Percentiles rank a stretch among this genome's conserved stretches.
phyloP scores from a whole-genome alignment of 92 coral and sea anemone genomes.

The Meandrina meandrites region DNA sequence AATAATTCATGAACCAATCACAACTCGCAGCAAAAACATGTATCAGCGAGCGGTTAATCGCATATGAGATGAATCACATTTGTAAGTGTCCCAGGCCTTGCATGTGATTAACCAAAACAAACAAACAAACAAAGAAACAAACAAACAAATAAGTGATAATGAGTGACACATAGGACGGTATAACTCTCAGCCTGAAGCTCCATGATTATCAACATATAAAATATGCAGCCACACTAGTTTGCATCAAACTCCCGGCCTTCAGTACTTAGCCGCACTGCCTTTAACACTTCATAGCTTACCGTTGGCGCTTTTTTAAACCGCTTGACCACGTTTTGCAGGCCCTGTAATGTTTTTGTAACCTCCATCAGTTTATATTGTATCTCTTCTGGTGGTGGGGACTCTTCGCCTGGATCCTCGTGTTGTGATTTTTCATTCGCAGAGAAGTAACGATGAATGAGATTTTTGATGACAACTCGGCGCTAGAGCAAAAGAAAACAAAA shows the following conservation, averaged over 20 bases:
- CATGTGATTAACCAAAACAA: too few relatives aligned
- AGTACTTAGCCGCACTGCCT: not conserved
- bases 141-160: too few relatives aligned
- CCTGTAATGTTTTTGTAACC: conserved; percentile 30
- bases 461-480: conserved; percentile 64
- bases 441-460: conserved; percentile 64
- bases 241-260: not conserved
- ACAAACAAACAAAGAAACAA: too few relatives aligned
- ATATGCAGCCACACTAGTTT: too few relatives aligned
- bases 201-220: too few relatives aligned
- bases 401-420: conserved; percentile 7
- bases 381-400: conserved; percentile 22
- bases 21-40: not conserved
- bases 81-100: too few relatives aligned
- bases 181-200: too few relatives aligned
- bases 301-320: not conserved
- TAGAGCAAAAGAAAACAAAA: conserved; percentile 8
- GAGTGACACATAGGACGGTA: too few relatives aligned
- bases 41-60: too few relatives aligned
- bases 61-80: too few relatives aligned
- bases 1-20: not conserved
- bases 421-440: conserved; percentile 28
- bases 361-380: conserved; percentile 27
- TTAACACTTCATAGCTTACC: not conserved
- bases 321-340: conserved; percentile 18